Conservation (phyloP, 1,140 invertebrate species). For the Trichogramma pretiosum region DNA sequence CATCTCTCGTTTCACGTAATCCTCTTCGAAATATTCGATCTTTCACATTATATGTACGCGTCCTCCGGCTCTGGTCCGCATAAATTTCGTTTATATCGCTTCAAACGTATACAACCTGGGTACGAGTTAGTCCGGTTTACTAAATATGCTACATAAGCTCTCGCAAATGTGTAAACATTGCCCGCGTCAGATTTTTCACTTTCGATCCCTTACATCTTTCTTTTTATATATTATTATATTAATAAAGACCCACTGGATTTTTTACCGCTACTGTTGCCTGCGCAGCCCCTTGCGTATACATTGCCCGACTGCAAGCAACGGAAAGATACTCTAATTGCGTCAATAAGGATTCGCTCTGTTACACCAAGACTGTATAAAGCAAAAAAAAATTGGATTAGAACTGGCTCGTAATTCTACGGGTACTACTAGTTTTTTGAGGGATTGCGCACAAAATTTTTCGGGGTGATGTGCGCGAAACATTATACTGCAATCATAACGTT, state of each 20-base stretch:
- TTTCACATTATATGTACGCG: not conserved
- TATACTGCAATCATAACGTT: too few species aligned
- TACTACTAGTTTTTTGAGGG: too few species aligned
- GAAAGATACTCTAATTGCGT: not conserved
- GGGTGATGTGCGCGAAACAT: too few species aligned
- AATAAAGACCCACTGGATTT: too few species aligned
- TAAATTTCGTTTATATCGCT: too few species aligned
- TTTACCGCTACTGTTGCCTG: too few species aligned
- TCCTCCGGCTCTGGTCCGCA: constrained; percentile 14
- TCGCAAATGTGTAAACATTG: not conserved
- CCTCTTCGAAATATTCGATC: constrained; percentile 11
- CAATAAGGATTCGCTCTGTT: constrained; percentile 3
- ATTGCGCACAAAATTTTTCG: too few species aligned
- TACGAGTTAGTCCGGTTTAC: constrained; percentile 18
- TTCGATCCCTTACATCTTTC: not conserved
- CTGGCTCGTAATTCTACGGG: too few species aligned
- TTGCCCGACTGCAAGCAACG: not conserved
- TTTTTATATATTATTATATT: not conserved
- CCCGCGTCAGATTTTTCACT: constrained; percentile 5
- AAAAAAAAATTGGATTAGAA: too few species aligned
- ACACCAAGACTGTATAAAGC: too few species aligned
- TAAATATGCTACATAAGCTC: not conserved
- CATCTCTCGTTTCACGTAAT: constrained; percentile 15
- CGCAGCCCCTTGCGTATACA: constrained; percentile 3
- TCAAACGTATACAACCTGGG: too few species aligned